Percentiles rank a stretch among this genome's conserved stretches.
phyloP scores from a whole-genome alignment of 2,113 vertebrate genomes.

The Ammodytes dubius region DNA sequence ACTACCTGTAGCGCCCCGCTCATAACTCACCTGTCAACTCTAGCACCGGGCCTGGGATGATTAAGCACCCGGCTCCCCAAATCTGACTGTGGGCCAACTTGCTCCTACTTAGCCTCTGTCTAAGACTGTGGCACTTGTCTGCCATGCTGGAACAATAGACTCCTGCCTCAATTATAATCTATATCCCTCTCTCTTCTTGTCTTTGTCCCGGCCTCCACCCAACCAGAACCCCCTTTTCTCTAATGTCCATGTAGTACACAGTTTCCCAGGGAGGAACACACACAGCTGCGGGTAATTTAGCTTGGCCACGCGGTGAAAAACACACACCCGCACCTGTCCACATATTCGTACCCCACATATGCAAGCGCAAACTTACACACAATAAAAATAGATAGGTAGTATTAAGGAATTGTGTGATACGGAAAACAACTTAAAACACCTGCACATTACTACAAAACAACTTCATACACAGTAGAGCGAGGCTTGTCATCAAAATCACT shows the following conservation, averaged over 20 bases:
- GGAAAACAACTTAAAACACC: background rate
- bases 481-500: too few relatives aligned
- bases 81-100: slow-evolving; percentile 74
- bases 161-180: slow-evolving; percentile 59
- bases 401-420: background rate
- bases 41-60: slow-evolving; percentile 67
- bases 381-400: background rate
- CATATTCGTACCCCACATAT: background rate
- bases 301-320: slow-evolving; percentile 41
- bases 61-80: slow-evolving; percentile 72
- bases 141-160: slow-evolving; percentile 56
- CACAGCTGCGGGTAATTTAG: slow-evolving; percentile 23
- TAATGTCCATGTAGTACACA: slow-evolving; percentile 35
- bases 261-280: slow-evolving; percentile 35
- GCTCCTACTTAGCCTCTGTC: slow-evolving; percentile 76
- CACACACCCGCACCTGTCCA: background rate
- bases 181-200: slow-evolving; percentile 17
- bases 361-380: background rate
- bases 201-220: slow-evolving; percentile 21
- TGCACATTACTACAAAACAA: background rate
- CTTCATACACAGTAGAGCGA: background rate
- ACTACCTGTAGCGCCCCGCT: slow-evolving; percentile 71
- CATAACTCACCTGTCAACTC: slow-evolving; percentile 82
- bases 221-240: slow-evolving; percentile 21
- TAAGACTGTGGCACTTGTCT: slow-evolving; percentile 57